A percentile compares a stretch with the other conserved stretches of the same genome.
Conservation (phyloP, 1,140 invertebrate genomes). For the Lepidurus couesii region DNA sequence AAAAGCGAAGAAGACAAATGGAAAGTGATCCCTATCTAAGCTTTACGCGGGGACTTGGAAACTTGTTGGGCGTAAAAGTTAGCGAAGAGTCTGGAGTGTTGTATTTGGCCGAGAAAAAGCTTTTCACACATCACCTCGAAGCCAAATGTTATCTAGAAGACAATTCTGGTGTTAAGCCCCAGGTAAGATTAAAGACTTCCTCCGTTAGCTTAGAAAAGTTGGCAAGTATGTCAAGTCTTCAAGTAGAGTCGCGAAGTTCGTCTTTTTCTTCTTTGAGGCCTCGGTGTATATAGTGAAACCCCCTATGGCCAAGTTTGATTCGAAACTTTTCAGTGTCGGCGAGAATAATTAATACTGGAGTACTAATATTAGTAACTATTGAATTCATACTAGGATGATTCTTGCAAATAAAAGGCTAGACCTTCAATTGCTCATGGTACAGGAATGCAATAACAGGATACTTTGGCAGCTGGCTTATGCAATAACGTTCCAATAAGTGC, state of each 20-base stretch:
- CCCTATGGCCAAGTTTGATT: too few species aligned
- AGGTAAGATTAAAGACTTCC: not conserved
- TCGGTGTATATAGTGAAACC: too few species aligned
- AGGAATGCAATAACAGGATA: constrained; percentile 11
- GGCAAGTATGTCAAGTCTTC: not conserved
- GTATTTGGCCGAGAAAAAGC: not conserved
- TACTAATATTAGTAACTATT: too few species aligned
- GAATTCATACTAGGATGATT: too few species aligned
- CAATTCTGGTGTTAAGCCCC: not conserved
- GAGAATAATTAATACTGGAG: too few species aligned
- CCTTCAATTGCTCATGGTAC: not conserved
- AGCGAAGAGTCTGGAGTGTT: not conserved
- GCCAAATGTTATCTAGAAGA: not conserved
- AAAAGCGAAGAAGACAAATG: not conserved
- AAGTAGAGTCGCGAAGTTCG: too few species aligned
- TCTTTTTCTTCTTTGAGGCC: too few species aligned
- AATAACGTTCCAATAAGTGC: constrained; percentile 2
- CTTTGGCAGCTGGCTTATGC: not conserved
- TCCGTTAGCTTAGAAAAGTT: not conserved
- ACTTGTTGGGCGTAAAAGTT: constrained; percentile 1
- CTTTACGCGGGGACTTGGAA: not conserved
- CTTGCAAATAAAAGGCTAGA: not conserved
- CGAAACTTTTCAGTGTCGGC: too few species aligned
- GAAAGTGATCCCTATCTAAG: constrained; percentile 15
- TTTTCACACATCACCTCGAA: not conserved